phyloP scores from a whole-genome alignment of 2,113 vertebrate species.

The Limnothrissa miodon region DNA sequence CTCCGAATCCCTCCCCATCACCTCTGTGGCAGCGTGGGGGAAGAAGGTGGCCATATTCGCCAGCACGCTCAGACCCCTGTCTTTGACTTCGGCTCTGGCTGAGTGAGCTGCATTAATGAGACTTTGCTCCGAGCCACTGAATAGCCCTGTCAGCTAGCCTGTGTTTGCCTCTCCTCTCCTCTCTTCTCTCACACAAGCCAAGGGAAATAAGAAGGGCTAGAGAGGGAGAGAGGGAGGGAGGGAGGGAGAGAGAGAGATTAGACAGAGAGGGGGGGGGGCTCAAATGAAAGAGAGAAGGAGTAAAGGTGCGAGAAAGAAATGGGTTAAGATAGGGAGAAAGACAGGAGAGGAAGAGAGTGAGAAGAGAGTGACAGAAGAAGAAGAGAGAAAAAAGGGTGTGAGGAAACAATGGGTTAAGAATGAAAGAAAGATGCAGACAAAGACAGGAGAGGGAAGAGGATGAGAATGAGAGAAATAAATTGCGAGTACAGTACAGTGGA shows the following conservation, averaged over 20 bases:
- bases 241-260: neutral
- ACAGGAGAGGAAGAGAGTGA: neutral
- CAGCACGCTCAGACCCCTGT: neutral
- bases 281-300: neutral
- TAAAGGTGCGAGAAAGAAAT: neutral
- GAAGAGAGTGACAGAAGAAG: no score
- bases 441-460: no score
- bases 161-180: neutral
- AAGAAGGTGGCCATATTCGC: neutral
- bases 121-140: neutral
- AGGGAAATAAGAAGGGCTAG: neutral
- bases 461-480: no score
- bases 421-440: no score
- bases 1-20: neutral
- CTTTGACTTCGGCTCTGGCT: neutral
- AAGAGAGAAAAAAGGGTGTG: no score
- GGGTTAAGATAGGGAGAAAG: neutral
- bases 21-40: neutral
- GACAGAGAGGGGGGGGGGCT: no score
- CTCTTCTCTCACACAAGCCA: neutral
- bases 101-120: neutral
- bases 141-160: neutral
- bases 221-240: neutral
- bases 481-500: no score
- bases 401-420: no score